Evolutionary conservation across 2,888 invertebrate species (phyloP).

Genomic region (Notodonta ziczac): DNA sequence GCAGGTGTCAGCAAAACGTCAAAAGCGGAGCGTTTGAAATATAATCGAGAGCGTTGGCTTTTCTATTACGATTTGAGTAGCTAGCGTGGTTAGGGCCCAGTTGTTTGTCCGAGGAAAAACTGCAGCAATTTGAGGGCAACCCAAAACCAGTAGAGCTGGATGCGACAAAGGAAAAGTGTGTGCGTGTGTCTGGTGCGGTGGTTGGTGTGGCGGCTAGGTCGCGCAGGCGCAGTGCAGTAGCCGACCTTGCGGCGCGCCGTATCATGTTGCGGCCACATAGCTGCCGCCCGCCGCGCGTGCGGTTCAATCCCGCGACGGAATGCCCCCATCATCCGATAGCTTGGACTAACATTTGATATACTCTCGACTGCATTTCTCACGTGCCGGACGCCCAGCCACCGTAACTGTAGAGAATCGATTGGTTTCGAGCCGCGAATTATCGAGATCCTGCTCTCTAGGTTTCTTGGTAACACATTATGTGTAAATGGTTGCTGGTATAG

Average conservation of each 20-base stretch:
- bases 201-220: conserved; percentile 49
- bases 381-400: conserved; percentile 62
- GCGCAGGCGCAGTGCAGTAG: conserved; percentile 78
- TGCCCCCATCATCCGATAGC: conserved; percentile 76
- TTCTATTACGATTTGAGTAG: too few species aligned
- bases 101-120: too few species aligned
- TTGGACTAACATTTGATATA: conserved; percentile 71
- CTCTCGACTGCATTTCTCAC: conserved; percentile 67
- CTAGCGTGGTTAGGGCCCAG: too few species aligned
- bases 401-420: conserved; percentile 57
- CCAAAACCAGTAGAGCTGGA: background rate
- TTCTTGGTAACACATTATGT: conserved; percentile 32
- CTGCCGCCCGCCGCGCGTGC: conserved; percentile 77
- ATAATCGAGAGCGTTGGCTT: too few species aligned
- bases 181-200: conserved; percentile 13
- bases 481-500: conserved; percentile 15
- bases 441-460: conserved; percentile 30
- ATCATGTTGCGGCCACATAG: conserved; percentile 76
- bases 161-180: background rate
- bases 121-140: background rate
- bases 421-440: conserved; percentile 39
- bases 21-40: too few species aligned
- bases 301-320: conserved; percentile 74
- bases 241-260: conserved; percentile 75
- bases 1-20: too few species aligned